phyloP scores from a whole-genome alignment of 1,140 invertebrate species.

The Drosophila quadrilineata region DNA sequence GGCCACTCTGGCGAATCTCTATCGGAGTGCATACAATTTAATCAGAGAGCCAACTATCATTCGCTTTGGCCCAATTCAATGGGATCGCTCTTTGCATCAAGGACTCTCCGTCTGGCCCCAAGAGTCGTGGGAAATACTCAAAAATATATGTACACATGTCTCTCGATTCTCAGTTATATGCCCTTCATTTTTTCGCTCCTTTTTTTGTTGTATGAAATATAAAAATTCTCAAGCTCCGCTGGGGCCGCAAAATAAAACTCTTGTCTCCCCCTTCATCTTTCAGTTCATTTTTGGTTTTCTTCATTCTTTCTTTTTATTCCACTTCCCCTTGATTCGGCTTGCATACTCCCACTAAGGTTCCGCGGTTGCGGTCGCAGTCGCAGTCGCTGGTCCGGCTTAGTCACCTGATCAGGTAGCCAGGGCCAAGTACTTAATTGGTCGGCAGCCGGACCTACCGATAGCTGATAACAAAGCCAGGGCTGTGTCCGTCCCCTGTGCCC shows the following conservation, averaged over 20 bases:
- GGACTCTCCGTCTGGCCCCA: slow-evolving; percentile 51
- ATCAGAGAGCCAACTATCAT: slow-evolving; percentile 29
- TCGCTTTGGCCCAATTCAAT: slow-evolving; percentile 25
- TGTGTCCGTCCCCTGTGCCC: not conserved
- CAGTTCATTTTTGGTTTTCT: slow-evolving; percentile 24
- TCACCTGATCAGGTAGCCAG: slow-evolving; percentile 37
- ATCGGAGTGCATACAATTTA: slow-evolving; percentile 13
- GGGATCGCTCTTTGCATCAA: slow-evolving; percentile 33
- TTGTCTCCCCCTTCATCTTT: slow-evolving; percentile 66
- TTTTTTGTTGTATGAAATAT: slow-evolving; percentile 12
- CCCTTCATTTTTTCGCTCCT: slow-evolving; percentile 9
- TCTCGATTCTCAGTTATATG: slow-evolving; percentile 21
- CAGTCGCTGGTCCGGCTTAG: slow-evolving; percentile 27
- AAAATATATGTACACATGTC: too few species aligned
- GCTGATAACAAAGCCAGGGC: slow-evolving; percentile 27
- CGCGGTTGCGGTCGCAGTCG: too few species aligned
- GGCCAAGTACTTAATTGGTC: slow-evolving; percentile 23
- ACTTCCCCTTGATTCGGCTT: not conserved
- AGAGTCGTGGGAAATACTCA: slow-evolving; percentile 54
- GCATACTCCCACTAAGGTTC: slow-evolving; percentile 40
- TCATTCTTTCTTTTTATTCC: slow-evolving; percentile 2
- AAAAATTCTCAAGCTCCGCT: slow-evolving; percentile 51
- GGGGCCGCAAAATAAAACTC: too few species aligned
- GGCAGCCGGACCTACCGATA: not conserved
- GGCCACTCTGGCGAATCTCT: slow-evolving; percentile 7